These are phyloP conservation scores for Plestiodon gilberti DNA, from an alignment of 2,113 vertebrate species.

Conservation along the genomic window DNA sequence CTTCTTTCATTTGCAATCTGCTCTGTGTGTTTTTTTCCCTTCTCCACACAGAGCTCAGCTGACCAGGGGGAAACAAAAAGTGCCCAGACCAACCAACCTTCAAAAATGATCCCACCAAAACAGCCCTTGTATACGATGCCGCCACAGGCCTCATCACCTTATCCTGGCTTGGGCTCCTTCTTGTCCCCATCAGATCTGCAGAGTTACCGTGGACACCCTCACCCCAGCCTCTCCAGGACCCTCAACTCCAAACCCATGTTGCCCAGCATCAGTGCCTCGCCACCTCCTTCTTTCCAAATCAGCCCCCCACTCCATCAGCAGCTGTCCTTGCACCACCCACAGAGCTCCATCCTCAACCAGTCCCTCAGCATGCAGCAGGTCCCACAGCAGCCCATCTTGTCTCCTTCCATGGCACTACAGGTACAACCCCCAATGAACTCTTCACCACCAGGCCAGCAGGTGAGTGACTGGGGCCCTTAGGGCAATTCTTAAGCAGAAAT, in stretches of 20 bases:
- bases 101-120: conserved; percentile 94
- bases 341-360: conserved; percentile 93
- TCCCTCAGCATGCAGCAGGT: conserved; percentile 96
- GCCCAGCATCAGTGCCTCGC: conserved; percentile 94
- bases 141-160: conserved; percentile 87
- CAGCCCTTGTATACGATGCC: conserved; percentile 91
- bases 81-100: conserved; percentile 82
- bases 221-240: conserved; percentile 87
- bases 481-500: background rate
- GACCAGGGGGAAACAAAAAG: conserved; percentile 91
- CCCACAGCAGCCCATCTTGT: conserved; percentile 93
- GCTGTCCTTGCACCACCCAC: conserved; percentile 88
- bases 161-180: conserved; percentile 91
- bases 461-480: conserved; percentile 59
- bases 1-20: background rate
- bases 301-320: conserved; percentile 96
- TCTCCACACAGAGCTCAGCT: conserved; percentile 83
- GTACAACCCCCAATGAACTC: conserved; percentile 89
- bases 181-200: conserved; percentile 91
- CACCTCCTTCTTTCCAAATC: conserved; percentile 93
- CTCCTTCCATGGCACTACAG: conserved; percentile 96
- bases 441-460: conserved; percentile 95
- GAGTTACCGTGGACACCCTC: conserved; percentile 89
- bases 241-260: conserved; percentile 93
- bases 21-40: conserved; percentile 14